Base-by-base conservation (phyloP, 2,113 vertebrate genomes). In the Forbesichthys agassizii region DNA sequence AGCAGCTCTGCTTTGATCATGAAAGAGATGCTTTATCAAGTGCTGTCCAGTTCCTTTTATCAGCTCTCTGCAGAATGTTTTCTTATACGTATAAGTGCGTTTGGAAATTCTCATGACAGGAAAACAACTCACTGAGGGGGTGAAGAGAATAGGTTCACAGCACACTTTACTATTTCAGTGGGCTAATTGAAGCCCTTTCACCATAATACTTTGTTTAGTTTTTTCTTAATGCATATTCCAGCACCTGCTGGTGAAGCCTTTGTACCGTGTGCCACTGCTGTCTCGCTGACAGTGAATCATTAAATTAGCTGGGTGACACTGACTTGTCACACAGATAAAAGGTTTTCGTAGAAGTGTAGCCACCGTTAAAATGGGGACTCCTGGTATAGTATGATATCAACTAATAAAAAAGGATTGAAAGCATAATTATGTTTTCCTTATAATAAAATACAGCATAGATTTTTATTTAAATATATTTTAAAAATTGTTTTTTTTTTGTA, bases 261-360 rank as follows among this genome's bases (percentile, higher is more conserved):
- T 55, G 9, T 56, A 16, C 16, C 36, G n/a, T 73, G 48, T 65
- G 48, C 14, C 64, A 65, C 48, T 6, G 18, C 13, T 33, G 18
- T 27, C 49, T n/a, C n/a, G 33, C 36, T 36, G 66, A 66, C 54
- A 47, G 3, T 16, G 64, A 36, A 64, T 75, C 53, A 75, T 83
- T 84, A 72, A 79, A 75, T 74, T 76, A 69, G 56, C 53, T 65
- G 18, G 69, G 48, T 14, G 55, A 60, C 57, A 80, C 80, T 63
- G 73, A 74, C 54, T 64, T 70, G 72, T 75, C 63, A 69, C 53
- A 57, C 64, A 69, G 66, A 82, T 77, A 66, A 82, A 60, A 74
- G 66, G 71, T 61, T 69, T 56, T 71, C 60, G 14, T 49, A 33
- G 18, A 12, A 42, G 57, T 61, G n/a, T 11, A 66, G 27, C 36